A percentile compares a stretch with the other conserved stretches of the same genome.
These are phyloP conservation scores for Hymenochirus boettgeri DNA, from an alignment of 2,113 vertebrate species.

Conservation along the genomic window DNA sequence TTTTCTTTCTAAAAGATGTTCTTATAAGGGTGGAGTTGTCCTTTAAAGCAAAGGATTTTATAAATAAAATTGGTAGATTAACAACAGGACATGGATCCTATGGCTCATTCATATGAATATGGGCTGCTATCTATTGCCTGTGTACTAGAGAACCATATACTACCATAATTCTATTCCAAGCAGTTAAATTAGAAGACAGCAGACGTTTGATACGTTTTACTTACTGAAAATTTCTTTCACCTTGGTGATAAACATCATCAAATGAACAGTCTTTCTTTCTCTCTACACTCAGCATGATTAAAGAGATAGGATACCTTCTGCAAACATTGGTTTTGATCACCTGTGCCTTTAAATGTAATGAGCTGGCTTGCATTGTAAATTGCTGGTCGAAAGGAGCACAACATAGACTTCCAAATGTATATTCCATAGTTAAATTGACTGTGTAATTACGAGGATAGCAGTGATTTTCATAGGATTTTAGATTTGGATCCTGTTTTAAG, in stretches of 20 bases:
- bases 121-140: too few relatives aligned
- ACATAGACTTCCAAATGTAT: constrained; percentile 75
- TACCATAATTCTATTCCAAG: too few relatives aligned
- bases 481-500: not conserved
- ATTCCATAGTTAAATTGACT: constrained; percentile 48
- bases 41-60: too few relatives aligned
- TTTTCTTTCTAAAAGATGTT: too few relatives aligned
- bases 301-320: constrained; percentile 70
- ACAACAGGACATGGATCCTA: too few relatives aligned
- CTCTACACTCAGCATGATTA: constrained; percentile 66
- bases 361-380: constrained; percentile 51
- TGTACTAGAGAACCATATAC: too few relatives aligned
- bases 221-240: constrained; percentile 83
- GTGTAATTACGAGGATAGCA: constrained; percentile 72
- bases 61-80: too few relatives aligned
- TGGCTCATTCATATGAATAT: too few relatives aligned
- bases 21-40: too few relatives aligned
- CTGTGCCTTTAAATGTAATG: constrained; percentile 64
- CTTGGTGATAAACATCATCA: constrained; percentile 70
- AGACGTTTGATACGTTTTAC: too few relatives aligned
- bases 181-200: too few relatives aligned
- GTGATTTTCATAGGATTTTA: constrained; percentile 62
- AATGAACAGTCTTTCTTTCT: constrained; percentile 68
- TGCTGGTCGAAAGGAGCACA: constrained; percentile 56
- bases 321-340: constrained; percentile 64